Base-by-base conservation (phyloP, 2,113 vertebrate species). In the Phycodurus eques region DNA sequence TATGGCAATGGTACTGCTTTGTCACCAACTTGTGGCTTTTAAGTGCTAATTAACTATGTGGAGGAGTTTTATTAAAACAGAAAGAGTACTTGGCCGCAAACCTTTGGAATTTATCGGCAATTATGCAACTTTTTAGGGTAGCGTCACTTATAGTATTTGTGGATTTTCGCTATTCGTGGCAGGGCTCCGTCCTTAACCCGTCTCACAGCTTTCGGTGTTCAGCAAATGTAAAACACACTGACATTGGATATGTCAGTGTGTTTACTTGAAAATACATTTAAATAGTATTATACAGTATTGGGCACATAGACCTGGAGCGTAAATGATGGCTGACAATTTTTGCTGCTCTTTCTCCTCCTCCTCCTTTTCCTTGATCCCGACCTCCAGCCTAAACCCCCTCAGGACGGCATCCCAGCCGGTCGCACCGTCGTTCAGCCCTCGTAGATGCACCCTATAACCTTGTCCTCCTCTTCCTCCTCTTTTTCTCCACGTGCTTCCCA, bases 391-490 rank as follows among this genome's bases (percentile, higher is more conserved):
- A 46, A 33, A 54, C 68, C 75, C 69, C 51, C 57, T 72, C 76
- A 80, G 78, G 68, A 62, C 3, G 46, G 70, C 47, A 2, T 77
- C 61, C 60, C 68, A 67, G 56, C 68, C 63, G 54, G 44, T 67
- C 68, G 66, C 35, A 67, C 79, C 31, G 68, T 82, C 22, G n/a
- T 72, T 70, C 70, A 70, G 20, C 69, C 70, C 74, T 65, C 46
- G 12, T 72, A 75, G 68, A 63, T 62, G 0, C 8, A 56, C 75
- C 77, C 31, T 82, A 44, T 66, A 82, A 85, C 74, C 71, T 73
- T 74, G 54, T 83, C 81, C 80, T 53, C 70, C 81, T 72, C 65
- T 15, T 73, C 73, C 22, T 56, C 47, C 33, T 62, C 43, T 17
- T 33, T 56, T 62, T 67, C 42, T 44, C 35, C 46, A 12, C 10